Percentiles rank a stretch among this genome's conserved stretches.
phyloP scores from a whole-genome alignment of 2,113 vertebrate genomes.

The Tapirus terrestris region DNA sequence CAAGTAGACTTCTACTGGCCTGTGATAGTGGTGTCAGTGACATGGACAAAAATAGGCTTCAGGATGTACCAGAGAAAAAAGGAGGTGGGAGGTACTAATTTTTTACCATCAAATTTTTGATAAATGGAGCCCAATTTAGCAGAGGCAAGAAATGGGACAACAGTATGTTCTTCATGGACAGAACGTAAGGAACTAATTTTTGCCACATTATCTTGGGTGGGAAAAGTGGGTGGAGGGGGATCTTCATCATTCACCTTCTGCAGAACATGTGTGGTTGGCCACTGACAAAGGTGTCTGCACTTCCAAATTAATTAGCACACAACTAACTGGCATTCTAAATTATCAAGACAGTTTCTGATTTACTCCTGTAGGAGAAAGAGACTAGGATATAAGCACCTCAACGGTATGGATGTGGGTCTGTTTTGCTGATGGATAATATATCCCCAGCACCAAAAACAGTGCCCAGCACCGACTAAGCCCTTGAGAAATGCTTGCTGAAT shows the following conservation, averaged over 20 bases:
- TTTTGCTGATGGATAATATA: background rate
- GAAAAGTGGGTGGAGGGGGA: background rate
- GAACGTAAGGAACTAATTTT: conserved; percentile 55
- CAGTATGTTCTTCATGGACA: background rate
- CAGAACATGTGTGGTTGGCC: background rate
- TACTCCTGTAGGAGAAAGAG: background rate
- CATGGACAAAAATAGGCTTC: background rate
- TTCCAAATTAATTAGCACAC: background rate
- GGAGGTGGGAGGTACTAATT: background rate
- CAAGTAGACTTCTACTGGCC: background rate
- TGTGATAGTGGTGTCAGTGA: background rate
- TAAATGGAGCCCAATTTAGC: background rate
- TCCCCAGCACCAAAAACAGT: background rate
- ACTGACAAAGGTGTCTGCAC: background rate
- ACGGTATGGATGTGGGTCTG: background rate
- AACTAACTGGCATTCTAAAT: background rate
- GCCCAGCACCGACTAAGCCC: background rate
- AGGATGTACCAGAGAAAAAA: background rate
- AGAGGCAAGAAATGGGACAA: background rate
- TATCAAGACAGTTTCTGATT: background rate
- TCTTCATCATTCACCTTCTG: background rate
- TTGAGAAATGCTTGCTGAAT: background rate
- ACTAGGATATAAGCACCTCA: background rate
- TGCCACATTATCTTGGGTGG: conserved; percentile 20
- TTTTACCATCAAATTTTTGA: background rate